Evolutionary conservation across 2,888 invertebrate genomes (phyloP), one percentile per base, ranked within the genome.

Genomic region (Autographa pulchrina): DNA sequence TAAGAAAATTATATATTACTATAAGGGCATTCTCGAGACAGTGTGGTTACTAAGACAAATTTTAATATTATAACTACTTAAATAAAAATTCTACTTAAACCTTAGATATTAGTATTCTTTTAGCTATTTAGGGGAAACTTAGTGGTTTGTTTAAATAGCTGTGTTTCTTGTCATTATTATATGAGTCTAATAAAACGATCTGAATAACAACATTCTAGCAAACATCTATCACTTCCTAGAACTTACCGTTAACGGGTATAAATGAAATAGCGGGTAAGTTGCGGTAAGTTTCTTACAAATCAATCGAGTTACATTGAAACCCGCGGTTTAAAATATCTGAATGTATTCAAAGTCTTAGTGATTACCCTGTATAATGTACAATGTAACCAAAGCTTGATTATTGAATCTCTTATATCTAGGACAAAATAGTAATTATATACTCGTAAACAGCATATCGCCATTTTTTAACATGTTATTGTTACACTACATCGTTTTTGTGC

Each of bases 371-470:
- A 64, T 66, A 71, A 76, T 69, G 74, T 70, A 70, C 62, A 71
- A 75, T 73, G 74, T 86, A 86, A 85, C 73, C 78, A 86, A 48
- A 72, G 86, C 87, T 90, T 89, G 62, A 63, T 74, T 73, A 80
- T 83, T 72, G 63, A 77, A 74, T 80, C 74, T 81, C 80, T 76
- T 77, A 74, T 67, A 72, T 71, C 73, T 86, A 88, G 77, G 70
- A 75, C 65, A 80, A 81, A 84, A 83, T 80, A 78, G 81, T 86
- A 85, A 80, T 80, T 81, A 74, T 75, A 81, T 82, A 83, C 52
- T 74, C 62, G 66, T 83, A 83, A 83, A 84, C 80, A 79, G 88
- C 92, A 92, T 91, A 92, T 91, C 92, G 88, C 86, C 86, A 77
- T 84, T 75, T 68, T 18, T 64, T 13, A 35, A 65, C 70, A 56